These are phyloP conservation scores for Scortum barcoo DNA, from an alignment of 2,113 vertebrate genomes.

Conservation along the genomic window DNA sequence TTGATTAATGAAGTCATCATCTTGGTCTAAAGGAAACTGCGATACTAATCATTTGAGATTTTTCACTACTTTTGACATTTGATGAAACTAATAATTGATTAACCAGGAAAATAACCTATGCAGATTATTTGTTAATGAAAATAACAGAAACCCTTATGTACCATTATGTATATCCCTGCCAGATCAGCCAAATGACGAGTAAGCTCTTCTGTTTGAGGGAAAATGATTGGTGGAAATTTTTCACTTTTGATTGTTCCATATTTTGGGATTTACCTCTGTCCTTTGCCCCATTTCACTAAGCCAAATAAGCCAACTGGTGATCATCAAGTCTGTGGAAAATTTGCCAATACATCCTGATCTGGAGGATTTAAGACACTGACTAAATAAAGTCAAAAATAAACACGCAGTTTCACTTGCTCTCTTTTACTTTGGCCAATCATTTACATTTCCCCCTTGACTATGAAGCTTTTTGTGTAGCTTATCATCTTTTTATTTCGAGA, in stretches of 20 bases:
- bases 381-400: background rate
- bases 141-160: too few relatives aligned
- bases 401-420: background rate
- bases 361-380: background rate
- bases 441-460: background rate
- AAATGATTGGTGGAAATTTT: background rate
- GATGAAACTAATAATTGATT: too few relatives aligned
- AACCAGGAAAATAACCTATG: background rate
- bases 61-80: background rate
- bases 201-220: background rate
- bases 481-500: conserved; percentile 6
- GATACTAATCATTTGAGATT: background rate
- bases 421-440: background rate
- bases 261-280: background rate
- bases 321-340: background rate
- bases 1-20: background rate
- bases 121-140: background rate
- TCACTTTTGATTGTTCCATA: background rate
- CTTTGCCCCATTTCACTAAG: background rate
- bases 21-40: background rate
- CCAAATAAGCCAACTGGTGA: background rate
- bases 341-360: background rate
- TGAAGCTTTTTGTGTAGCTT: background rate
- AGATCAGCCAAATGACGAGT: background rate
- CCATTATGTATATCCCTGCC: too few relatives aligned